Percentiles rank a stretch among this genome's conserved stretches.
Evolutionary conservation across 2,797 vertebrate species (phyloP).

Genomic region (Microhierax caerulescens): DNA sequence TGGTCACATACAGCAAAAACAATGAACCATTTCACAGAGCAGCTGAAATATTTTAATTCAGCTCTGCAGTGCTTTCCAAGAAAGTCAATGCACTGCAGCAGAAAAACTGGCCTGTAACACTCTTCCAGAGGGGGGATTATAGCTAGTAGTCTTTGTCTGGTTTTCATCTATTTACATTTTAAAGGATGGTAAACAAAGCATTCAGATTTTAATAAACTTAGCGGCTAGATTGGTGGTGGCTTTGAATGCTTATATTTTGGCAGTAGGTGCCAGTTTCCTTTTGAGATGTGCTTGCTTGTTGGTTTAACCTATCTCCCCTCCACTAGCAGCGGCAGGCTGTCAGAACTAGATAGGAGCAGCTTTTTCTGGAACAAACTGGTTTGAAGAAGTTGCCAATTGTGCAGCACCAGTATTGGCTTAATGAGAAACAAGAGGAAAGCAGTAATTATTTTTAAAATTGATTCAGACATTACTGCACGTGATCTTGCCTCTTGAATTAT

Average conservation of each 20-base stretch:
- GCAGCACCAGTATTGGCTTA: constrained; percentile 9
- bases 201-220: background rate
- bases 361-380: constrained; percentile 65
- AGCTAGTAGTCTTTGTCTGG: background rate
- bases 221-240: background rate
- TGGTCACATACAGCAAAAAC: background rate
- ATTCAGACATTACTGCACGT: background rate
- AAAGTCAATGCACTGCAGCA: constrained; percentile 63
- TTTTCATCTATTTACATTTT: constrained; percentile 25
- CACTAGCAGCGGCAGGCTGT: constrained; percentile 44
- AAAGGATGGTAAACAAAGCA: background rate
- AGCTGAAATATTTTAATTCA: constrained; percentile 63
- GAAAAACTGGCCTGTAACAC: constrained; percentile 57
- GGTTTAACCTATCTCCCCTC: constrained; percentile 58
- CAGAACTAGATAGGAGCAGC: constrained; percentile 49
- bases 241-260: background rate
- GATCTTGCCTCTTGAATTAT: background rate
- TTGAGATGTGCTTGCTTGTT: constrained; percentile 14
- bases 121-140: constrained; percentile 42
- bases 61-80: constrained; percentile 61
- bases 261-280: background rate
- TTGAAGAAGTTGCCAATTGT: constrained; percentile 54
- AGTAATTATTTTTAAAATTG: constrained; percentile 41
- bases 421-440: constrained; percentile 46
- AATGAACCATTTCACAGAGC: constrained; percentile 36